Evolutionary conservation across 2,113 vertebrate species (phyloP), one percentile per base, ranked within the genome.

Genomic region (Brienomyrus longianalis): DNA sequence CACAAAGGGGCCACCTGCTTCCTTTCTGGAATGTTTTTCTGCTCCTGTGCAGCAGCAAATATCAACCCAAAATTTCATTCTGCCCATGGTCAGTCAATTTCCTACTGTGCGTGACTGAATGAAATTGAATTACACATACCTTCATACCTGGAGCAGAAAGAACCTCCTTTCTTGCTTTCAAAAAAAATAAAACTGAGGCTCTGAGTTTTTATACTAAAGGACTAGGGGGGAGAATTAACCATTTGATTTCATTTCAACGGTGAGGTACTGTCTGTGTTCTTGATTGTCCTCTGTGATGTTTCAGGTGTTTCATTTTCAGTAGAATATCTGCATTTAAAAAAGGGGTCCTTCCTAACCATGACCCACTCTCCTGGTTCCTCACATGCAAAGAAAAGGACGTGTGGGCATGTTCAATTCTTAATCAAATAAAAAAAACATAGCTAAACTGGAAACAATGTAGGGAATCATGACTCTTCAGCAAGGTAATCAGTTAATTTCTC

Each of bases 11-110:
- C 15, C 35, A 43, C 35, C 31, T 31, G 23, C 84, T 89, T 90
- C 85, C 85, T 43, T 84, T 90, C 89, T 83, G 90, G 80, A 92
- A 86, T 59, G 66, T 89, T 89, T 48, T 47, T 45, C 83, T 70
- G 62, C 3, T 27, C 50, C 48, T 48, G n/a, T 51, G 51, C 23
- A 51, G 6, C 83, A 86, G 43, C 74, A 80, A 80, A 43, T 80
- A 80, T 80, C 35, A 70, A 19, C 74, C 74, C 11, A 80, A 43
- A 39, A 80, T 80, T 35, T 80, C 35, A 80, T 80, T 80, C 15
- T 80, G 74, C 35, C 35, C 74, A 80, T 80, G 15, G 35, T 39
- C 31, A 43, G 74, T 39, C 74, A 80, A 19, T 80, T 43, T 80
- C 35, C 35, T 43, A 80, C 74, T 43, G 62, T 70, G 62, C 62